phyloP scores from a whole-genome alignment of 2,113 vertebrate genomes.

The Edolisoma coerulescens region DNA sequence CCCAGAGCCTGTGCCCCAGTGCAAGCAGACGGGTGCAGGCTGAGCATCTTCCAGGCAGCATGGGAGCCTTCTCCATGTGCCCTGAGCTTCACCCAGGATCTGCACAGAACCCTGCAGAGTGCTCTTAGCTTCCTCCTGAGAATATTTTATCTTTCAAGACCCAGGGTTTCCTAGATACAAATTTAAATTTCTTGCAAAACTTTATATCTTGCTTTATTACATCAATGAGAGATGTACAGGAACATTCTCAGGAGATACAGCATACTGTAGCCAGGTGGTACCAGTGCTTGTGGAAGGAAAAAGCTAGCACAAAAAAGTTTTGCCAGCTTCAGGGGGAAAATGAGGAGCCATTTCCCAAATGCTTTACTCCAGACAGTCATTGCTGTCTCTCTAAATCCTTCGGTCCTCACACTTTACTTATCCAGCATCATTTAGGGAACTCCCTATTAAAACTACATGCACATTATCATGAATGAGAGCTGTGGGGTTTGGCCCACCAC shows the following conservation, averaged over 20 bases:
- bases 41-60: background rate
- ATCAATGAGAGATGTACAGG: background rate
- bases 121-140: background rate
- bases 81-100: background rate
- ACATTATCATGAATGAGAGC: background rate
- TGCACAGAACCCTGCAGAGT: background rate
- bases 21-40: fast-evolving
- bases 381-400: background rate
- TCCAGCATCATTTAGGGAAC: background rate
- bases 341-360: background rate
- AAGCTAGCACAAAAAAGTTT: background rate
- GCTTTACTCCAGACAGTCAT: background rate
- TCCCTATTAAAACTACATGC: background rate
- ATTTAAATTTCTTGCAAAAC: background rate
- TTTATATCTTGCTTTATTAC: background rate
- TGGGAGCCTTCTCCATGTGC: fast-evolving
- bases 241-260: background rate
- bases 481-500: background rate
- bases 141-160: background rate
- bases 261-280: background rate
- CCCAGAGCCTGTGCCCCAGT: fast-evolving
- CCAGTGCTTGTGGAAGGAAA: background rate
- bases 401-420: background rate
- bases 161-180: background rate
- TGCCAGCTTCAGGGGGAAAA: background rate